Evolutionary conservation across 1,140 invertebrate species (phyloP).

Genomic region (Panagrolaimus sp.): DNA sequence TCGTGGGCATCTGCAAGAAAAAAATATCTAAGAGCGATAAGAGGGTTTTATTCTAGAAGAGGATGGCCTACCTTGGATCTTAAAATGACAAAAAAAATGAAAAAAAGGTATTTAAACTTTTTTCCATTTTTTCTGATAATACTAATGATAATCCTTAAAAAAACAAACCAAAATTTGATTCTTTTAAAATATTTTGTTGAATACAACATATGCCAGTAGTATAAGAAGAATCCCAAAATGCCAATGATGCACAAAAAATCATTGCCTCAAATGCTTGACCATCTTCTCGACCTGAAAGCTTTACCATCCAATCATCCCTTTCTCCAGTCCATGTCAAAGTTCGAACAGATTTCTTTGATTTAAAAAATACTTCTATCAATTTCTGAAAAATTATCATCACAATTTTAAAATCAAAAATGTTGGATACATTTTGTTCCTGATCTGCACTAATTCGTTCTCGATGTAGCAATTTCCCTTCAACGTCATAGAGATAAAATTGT

Average conservation of each 20-base stretch:
- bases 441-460: constrained; percentile 19
- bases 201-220: constrained; percentile 23
- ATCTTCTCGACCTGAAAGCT: constrained; percentile 35
- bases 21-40: no score
- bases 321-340: constrained; percentile 40
- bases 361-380: constrained; percentile 40
- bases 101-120: no score
- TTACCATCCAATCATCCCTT: constrained; percentile 45
- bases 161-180: constrained; percentile 6
- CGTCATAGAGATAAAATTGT: constrained; percentile 41
- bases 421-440: constrained; percentile 16
- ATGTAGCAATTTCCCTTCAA: constrained; percentile 37
- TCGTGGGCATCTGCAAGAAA: background rate
- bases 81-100: no score
- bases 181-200: constrained; percentile 13
- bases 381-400: constrained; percentile 19
- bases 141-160: no score
- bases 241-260: constrained; percentile 35
- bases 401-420: background rate
- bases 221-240: constrained; percentile 29
- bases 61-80: no score
- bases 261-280: constrained; percentile 20
- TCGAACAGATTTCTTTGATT: constrained; percentile 18
- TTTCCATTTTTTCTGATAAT: no score
- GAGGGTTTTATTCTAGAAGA: no score